Evolutionary conservation across 2,113 vertebrate genomes (phyloP), one percentile per base, ranked within the genome.

Genomic region (Emydura subglobosa): DNA sequence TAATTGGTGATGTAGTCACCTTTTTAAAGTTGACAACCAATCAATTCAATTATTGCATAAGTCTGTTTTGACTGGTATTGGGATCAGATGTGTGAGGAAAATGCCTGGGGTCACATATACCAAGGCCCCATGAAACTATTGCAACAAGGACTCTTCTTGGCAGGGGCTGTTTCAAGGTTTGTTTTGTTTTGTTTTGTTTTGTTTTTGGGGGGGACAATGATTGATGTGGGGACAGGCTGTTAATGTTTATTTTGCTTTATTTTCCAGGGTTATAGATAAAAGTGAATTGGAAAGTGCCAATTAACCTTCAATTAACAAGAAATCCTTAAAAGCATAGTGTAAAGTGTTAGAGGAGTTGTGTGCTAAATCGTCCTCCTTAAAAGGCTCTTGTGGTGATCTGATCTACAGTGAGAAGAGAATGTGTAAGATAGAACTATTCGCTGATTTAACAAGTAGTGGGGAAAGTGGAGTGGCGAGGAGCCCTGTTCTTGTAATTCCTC

Each of bases 21-120:
- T 94, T 96, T 91, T 82, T 54, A 86, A 93, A 95, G 39, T 27
- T 95, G 94, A 91, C 55, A 93, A 53, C 34, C 11, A 72, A 53
- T 92, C 80, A 92, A 1, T 87, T 91, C 39, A 91, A 93, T 95
- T 94, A 84, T 53, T 74, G 2, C 42, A 22, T 39, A 12, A 89
- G 92, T 94, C 86, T 92, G 34, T 91, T 91, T 81, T 92, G 86
- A 84, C 61, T 95, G 78, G 55, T 91, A 76, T 92, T 95, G 85
- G 78, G 82, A 92, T 83, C 39, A 90, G 83, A 79, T 1, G 1
- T 86, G 82, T 91, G 57, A 93, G 85, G 91, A 96, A 94, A 95
- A 72, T 83, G 55, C 61, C 72, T 86, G 88, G 39, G 87, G 86
- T 80, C 53, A 51, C 49, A 61, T 79, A 81, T 44, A 76, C 76